These are phyloP conservation scores for Chlamydotis undulata DNA, from an alignment of 2,113 vertebrate species.

Conservation along the genomic window DNA sequence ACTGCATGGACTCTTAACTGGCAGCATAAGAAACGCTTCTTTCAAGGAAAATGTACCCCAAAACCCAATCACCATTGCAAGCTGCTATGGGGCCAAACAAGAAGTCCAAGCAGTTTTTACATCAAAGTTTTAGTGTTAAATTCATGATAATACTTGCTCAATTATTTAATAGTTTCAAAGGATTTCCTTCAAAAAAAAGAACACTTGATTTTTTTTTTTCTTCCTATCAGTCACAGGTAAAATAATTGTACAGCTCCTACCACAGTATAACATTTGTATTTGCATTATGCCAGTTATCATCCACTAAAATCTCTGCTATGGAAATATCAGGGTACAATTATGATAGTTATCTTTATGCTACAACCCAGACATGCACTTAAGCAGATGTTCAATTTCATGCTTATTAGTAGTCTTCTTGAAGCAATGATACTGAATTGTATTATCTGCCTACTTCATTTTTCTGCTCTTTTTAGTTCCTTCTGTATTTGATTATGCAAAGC, in stretches of 20 bases:
- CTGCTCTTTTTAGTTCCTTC: background rate
- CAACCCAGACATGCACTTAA: conserved; percentile 49
- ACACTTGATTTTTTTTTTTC: background rate
- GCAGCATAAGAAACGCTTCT: background rate
- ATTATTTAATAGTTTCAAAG: background rate
- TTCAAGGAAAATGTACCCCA: background rate
- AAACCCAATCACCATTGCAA: background rate
- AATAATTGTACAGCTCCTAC: background rate
- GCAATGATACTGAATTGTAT: conserved; percentile 13
- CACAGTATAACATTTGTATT: conserved; percentile 1
- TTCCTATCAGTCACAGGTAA: background rate
- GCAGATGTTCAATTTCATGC: conserved; percentile 56
- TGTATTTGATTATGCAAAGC: background rate
- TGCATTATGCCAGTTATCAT: conserved; percentile 22
- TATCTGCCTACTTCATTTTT: conserved; percentile 7
- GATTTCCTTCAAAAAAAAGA: background rate
- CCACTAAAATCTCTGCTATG: background rate
- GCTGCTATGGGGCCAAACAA: background rate
- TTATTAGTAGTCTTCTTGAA: conserved; percentile 37
- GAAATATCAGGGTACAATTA: conserved; percentile 44
- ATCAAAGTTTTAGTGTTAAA: background rate
- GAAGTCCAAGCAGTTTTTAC: background rate
- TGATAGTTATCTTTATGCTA: conserved; percentile 35
- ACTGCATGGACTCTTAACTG: background rate
- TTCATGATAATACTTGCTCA: background rate